Evolutionary conservation across 1,140 invertebrate genomes (phyloP), one percentile per base, ranked within the genome.

Genomic region (Yoshiicerus persimilis): DNA sequence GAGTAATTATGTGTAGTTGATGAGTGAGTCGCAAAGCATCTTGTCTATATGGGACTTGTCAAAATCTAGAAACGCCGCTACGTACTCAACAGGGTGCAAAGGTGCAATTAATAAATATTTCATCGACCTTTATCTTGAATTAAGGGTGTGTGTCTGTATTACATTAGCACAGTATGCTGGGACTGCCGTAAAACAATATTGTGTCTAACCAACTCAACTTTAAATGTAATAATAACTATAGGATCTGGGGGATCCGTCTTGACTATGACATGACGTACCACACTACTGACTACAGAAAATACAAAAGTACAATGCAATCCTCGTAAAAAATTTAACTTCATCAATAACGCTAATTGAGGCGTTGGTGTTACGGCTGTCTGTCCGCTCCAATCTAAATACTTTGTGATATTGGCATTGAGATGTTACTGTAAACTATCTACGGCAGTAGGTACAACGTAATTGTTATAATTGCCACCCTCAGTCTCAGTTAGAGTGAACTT

Each of bases 391-490:
- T 38, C 75, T 56, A 56, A 56, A 56, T 56, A 80, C 32, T 80
- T 80, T 80, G 75, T 80, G 75, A 80, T 80, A 80, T 80, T 80
- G 75, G 75, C 75, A 80, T 80, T 80, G 75, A 80, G 75, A 80
- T 80, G 75, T 80, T 30, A 77, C 32, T 23, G 20, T 80, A 80
- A 38, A 38, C 75, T n/a, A 80, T 34, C 32, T 80, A 34, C 30
- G 30, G 27, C n/a, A n/a, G 70, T 77, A 80, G 23, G 75, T 80
- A 9, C 13, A 66, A 66, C 9, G 75, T 80, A 80, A 80, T 80
- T 80, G 75, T 80, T 80, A 34, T 80, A 80, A 80, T 80, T 80
- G 75, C 32, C 75, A n/a, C 34, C 32, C 30, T 80, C 75, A 38
- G 20, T 70, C 23, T 8, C 23, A 56, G 47, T 56, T 56, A 56